Conservation (phyloP, 2,113 vertebrate genomes). For the Colaptes auratus region DNA sequence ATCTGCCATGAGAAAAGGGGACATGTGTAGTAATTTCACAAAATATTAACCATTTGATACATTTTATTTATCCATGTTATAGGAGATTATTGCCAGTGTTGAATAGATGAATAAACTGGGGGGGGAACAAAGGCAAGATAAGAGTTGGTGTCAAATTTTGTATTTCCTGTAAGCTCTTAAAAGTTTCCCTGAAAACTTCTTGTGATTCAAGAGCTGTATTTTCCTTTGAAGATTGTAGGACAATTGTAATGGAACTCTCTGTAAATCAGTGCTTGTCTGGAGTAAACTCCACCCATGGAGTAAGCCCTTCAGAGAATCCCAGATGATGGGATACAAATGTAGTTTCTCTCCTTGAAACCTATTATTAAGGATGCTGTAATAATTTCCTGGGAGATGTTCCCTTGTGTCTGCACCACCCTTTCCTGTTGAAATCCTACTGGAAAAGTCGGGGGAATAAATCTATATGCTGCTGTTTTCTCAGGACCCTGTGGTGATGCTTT, state of each 20-base stretch:
- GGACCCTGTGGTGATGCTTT: not conserved
- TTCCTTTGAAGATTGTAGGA: no score
- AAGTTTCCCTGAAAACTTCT: not conserved
- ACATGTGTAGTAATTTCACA: not conserved
- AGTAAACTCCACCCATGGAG: not conserved
- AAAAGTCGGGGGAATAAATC: not conserved
- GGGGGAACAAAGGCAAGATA: accelerated
- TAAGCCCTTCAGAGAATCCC: not conserved
- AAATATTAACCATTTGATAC: not conserved
- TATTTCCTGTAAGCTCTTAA: not conserved
- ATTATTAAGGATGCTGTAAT: not conserved
- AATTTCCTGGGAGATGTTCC: not conserved
- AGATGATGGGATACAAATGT: not conserved
- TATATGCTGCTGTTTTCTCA: not conserved
- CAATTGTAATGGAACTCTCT: not conserved
- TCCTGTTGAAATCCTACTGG: constrained; percentile 5
- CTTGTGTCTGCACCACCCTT: not conserved
- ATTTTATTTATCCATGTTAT: not conserved
- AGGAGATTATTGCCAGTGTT: not conserved
- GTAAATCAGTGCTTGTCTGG: not conserved
- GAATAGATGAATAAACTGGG: not conserved
- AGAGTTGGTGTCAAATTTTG: not conserved
- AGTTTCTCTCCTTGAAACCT: not conserved
- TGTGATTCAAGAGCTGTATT: not conserved
- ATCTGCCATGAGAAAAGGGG: not conserved